Evolutionary conservation across 2,888 invertebrate genomes (phyloP).

Genomic region (Physocephala rufipes): DNA sequence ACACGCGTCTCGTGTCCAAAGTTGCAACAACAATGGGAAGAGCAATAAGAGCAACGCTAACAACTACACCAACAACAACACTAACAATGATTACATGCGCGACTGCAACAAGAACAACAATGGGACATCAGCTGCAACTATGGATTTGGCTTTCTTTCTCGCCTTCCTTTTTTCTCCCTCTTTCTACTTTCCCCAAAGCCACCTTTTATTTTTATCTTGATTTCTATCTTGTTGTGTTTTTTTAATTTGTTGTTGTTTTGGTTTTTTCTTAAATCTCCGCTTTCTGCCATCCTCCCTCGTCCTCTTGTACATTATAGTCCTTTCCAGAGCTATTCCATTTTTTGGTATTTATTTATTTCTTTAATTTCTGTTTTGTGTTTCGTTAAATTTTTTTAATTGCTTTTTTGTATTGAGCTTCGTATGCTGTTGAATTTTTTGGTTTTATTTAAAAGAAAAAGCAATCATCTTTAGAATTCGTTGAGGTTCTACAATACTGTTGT

Average conservation of each 20-base stretch:
- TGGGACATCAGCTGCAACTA: slow-evolving; percentile 17
- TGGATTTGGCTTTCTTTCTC: slow-evolving; percentile 35
- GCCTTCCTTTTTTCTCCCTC: slow-evolving; percentile 39
- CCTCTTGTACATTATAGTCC: neutral
- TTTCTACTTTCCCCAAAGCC: slow-evolving; percentile 29
- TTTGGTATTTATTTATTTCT: neutral
- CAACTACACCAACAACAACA: too few species aligned
- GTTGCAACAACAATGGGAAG: slow-evolving; percentile 50
- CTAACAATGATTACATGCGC: neutral
- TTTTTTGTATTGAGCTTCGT: slow-evolving; percentile 5
- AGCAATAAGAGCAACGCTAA: too few species aligned
- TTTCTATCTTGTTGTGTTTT: slow-evolving; percentile 18
- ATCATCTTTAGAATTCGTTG: too few species aligned
- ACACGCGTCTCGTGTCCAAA: slow-evolving; percentile 63
- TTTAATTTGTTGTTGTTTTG: slow-evolving; percentile 27
- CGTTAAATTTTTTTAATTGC: neutral
- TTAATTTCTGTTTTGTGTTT: neutral
- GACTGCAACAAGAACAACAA: slow-evolving; percentile 17
- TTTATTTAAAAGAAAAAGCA: too few species aligned
- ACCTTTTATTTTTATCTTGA: too few species aligned
- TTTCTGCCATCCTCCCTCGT: slow-evolving; percentile 33
- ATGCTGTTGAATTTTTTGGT: neutral
- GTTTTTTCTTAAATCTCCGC: slow-evolving; percentile 30
- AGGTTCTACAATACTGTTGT: neutral
- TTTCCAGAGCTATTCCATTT: neutral